Evolutionary conservation across 2,888 invertebrate genomes (phyloP), one percentile per base, ranked within the genome.

Genomic region (Ichneumon xanthorius): DNA sequence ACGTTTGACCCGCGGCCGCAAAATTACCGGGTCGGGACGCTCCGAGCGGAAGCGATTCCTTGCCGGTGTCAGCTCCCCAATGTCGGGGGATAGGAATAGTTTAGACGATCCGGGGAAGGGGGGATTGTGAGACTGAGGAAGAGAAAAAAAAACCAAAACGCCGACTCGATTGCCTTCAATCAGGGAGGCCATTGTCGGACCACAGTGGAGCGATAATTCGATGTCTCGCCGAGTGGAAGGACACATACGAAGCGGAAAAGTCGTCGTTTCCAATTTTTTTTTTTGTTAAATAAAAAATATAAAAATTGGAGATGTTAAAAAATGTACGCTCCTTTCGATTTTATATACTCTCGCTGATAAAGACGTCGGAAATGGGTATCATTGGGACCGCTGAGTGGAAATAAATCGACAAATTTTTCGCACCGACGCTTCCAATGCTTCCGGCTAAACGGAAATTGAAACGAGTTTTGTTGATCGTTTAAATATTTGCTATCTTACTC

Each of bases 181-280:
- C 93, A 94, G 92, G 91, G 88, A 48, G 80, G 67, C 92, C 90
- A 93, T 94, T 93, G 94, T 94, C 91, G 92, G 91, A 89, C 90
- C 80, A 84, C 81, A 78, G 88, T 84, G 87, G 86, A 88, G 83
- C 88, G 87, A 87, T 87, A 87, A 86, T 87, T 86, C 58, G n/a
- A 68, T 45, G 58, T 53, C 73, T 37, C 65, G 40, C 61, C 45
- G 63, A 72, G 58, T 55, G 45, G 55, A 73, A 68, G 55, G 68
- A 33, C 45, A 77, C 70, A 80, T 63, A 63, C 58, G 48, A 61
- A 58, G 50, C 73, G 33, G 48, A 82, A 76, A 71, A 48, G 16
- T 82, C 45, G 40, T 58, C 33, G 48, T 81, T 70, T 50, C n/a
- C 76, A 84, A 40, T 45, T 75, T 40, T 30, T 33, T 40, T 73